phyloP scores from a whole-genome alignment of 2,888 invertebrate species.

The Embidobia sp. region DNA sequence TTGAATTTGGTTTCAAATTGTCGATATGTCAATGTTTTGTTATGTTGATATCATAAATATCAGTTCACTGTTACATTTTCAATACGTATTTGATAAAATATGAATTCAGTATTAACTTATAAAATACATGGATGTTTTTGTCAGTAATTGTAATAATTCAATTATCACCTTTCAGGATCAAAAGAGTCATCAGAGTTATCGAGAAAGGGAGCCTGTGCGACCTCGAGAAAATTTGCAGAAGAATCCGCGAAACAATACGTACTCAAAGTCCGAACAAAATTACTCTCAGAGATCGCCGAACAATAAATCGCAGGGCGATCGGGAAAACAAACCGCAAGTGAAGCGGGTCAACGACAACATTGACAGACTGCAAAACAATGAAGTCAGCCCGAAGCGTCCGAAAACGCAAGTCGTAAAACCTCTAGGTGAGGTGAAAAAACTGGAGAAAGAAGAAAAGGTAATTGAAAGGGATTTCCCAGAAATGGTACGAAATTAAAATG shows the following conservation, averaged over 20 bases:
- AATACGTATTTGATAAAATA: conserved; percentile 6
- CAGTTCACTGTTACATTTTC: too few species aligned
- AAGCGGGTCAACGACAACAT: conserved; percentile 70
- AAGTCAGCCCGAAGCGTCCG: conserved; percentile 73
- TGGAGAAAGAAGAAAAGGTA: conserved; percentile 70
- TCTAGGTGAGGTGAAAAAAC: conserved; percentile 27
- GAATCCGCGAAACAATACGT: conserved; percentile 67
- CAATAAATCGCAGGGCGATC: conserved; percentile 58
- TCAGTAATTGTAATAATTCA: too few species aligned
- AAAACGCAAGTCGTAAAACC: conserved; percentile 25
- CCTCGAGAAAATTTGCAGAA: conserved; percentile 70
- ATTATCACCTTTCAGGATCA: conserved; percentile 74
- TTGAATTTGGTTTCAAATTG: too few species aligned
- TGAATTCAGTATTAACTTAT: too few species aligned
- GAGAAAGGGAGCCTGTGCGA: conserved; percentile 74
- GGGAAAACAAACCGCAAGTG: conserved; percentile 62
- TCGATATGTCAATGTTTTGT: too few species aligned
- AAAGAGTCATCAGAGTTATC: conserved; percentile 72
- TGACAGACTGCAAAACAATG: conserved; percentile 68
- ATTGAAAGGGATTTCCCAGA: too few species aligned
- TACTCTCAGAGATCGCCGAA: conserved; percentile 66
- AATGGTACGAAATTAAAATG: background rate
- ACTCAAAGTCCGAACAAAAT: conserved; percentile 71
- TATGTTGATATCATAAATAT: too few species aligned
- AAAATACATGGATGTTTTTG: too few species aligned